These are phyloP conservation scores for Drosophila borealis DNA, from an alignment of 2,888 invertebrate genomes.

Conservation along the genomic window DNA sequence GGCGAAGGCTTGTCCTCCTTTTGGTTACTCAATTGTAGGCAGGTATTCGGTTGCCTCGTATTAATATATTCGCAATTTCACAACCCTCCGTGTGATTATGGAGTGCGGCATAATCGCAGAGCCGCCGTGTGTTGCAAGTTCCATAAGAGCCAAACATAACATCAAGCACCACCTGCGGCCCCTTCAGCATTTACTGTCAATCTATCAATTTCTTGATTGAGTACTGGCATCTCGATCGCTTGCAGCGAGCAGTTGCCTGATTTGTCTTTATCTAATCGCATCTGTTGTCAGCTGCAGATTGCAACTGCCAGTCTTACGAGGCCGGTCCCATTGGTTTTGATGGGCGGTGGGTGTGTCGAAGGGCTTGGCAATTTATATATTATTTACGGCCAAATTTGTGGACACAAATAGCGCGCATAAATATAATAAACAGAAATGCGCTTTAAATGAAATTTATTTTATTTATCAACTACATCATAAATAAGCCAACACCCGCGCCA, in stretches of 20 bases:
- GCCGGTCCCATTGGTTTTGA: not conserved
- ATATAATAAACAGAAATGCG: constrained; percentile 57
- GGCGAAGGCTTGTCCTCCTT: not conserved
- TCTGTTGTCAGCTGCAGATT: constrained; percentile 51
- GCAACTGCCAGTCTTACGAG: constrained; percentile 16
- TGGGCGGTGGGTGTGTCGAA: not conserved
- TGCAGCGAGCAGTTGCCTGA: too few species aligned
- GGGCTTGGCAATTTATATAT: constrained; percentile 40
- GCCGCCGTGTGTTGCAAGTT: constrained; percentile 1
- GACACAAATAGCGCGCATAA: constrained; percentile 57
- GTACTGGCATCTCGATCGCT: not conserved
- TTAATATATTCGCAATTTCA: not conserved
- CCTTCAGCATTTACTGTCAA: constrained; percentile 6
- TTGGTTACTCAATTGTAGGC: constrained; percentile 8
- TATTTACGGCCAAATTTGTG: constrained; percentile 45
- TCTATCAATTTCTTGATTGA: constrained; percentile 3
- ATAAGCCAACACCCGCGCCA: constrained; percentile 66
- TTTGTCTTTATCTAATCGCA: constrained; percentile 5
- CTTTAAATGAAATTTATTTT: constrained; percentile 77
- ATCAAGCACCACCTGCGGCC: constrained; percentile 2
- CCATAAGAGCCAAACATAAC: not conserved
- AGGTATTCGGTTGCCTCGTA: not conserved
- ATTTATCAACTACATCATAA: constrained; percentile 76
- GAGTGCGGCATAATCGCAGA: not conserved
- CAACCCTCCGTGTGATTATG: not conserved